Percentiles rank a stretch among this genome's conserved stretches.
phyloP scores from a whole-genome alignment of 2,113 vertebrate species.

The Sciurus niger region DNA sequence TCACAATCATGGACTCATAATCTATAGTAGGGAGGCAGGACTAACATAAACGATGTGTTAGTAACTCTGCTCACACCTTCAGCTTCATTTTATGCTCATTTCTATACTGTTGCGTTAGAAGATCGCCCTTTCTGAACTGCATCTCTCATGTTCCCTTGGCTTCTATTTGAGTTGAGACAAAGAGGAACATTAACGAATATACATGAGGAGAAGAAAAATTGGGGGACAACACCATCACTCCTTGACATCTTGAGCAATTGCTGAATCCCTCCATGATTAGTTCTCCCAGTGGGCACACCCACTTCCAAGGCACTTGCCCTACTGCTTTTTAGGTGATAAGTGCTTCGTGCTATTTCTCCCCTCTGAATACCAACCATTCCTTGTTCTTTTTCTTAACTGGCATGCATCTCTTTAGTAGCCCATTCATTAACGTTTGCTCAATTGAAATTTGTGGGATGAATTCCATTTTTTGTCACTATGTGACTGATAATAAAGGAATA shows the following conservation, averaged over 20 bases:
- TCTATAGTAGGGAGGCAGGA: not conserved
- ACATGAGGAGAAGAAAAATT: not conserved
- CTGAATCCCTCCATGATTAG: not conserved
- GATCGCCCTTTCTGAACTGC: not conserved
- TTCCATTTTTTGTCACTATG: not conserved
- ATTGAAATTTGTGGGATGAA: not conserved
- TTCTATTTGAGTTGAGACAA: not conserved
- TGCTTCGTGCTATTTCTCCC: not conserved
- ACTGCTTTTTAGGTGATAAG: not conserved
- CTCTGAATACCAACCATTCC: not conserved
- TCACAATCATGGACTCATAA: not conserved
- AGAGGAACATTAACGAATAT: not conserved
- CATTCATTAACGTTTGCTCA: not conserved
- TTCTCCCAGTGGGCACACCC: not conserved
- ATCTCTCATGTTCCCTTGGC: not conserved
- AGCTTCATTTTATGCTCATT: conserved; percentile 1
- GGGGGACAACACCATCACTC: not conserved
- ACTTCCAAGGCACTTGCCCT: not conserved
- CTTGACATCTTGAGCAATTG: not conserved
- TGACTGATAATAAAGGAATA: not conserved
- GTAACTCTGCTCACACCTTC: not conserved
- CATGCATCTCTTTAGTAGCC: not conserved
- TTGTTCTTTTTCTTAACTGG: not conserved
- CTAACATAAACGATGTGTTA: not conserved
- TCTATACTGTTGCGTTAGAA: conserved; percentile 2